Percentiles rank a stretch among this genome's conserved stretches.
phyloP scores from a whole-genome alignment of 1,140 invertebrate genomes.

The Heliconius hermathena region DNA sequence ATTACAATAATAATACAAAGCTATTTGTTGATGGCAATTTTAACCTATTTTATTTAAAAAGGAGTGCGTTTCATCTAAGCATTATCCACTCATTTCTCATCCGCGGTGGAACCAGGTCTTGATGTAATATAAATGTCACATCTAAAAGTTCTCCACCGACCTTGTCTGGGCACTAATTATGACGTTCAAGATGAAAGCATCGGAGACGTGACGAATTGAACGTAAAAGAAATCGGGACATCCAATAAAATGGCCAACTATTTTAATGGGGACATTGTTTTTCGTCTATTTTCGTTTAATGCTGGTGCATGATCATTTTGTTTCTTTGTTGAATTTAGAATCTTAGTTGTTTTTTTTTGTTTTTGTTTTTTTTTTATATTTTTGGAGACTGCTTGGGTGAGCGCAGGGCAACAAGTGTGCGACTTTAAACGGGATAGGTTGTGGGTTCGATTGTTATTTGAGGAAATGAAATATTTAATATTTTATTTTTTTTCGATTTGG shows the following conservation, averaged over 20 bases:
- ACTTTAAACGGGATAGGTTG: no score
- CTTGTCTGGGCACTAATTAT: slow-evolving; percentile 38
- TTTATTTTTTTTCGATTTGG: no score
- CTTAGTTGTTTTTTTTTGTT: background rate
- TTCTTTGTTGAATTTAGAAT: background rate
- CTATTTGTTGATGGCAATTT: no score
- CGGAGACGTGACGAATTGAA: slow-evolving; percentile 40
- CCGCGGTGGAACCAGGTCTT: no score
- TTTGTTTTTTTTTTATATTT: background rate
- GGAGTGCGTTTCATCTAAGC: no score
- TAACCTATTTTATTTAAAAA: no score
- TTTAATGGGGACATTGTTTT: slow-evolving; percentile 19
- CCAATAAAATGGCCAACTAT: slow-evolving; percentile 34
- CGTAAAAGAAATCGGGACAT: slow-evolving; percentile 29
- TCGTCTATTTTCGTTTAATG: background rate
- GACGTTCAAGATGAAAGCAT: slow-evolving; percentile 42
- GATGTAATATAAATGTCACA: slow-evolving; percentile 1
- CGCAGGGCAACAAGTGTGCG: no score
- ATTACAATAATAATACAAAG: no score
- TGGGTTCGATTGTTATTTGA: no score
- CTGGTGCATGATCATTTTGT: background rate
- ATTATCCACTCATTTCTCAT: no score
- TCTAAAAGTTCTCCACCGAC: background rate
- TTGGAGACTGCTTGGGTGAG: background rate
- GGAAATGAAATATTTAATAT: no score